phyloP scores from a whole-genome alignment of 2,888 invertebrate species.

The Adela reaumurella region DNA sequence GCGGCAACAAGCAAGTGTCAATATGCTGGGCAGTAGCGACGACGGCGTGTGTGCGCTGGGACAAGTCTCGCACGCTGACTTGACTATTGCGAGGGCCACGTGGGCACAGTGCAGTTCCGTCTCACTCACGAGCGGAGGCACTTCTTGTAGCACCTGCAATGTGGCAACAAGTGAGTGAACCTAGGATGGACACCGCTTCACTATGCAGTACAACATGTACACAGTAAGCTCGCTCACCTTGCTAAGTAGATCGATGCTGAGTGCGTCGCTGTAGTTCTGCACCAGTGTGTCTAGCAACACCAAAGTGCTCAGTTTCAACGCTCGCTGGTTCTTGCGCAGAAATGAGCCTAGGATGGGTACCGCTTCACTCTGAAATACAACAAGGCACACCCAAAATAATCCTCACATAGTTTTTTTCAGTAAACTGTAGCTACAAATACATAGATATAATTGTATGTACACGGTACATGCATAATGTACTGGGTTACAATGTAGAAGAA shows the following conservation, averaged over 20 bases:
- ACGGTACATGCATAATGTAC: too few species aligned
- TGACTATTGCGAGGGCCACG: slow-evolving; percentile 77
- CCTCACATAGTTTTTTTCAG: too few species aligned
- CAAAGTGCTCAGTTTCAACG: slow-evolving; percentile 86
- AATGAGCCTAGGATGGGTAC: slow-evolving; percentile 92
- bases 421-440: too few species aligned
- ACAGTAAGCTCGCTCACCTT: too few species aligned
- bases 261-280: slow-evolving; percentile 74
- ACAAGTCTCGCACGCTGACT: slow-evolving; percentile 75
- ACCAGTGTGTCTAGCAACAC: slow-evolving; percentile 87
- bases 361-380: slow-evolving; percentile 74
- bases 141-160: slow-evolving; percentile 78
- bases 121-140: slow-evolving; percentile 89
- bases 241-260: slow-evolving; percentile 68
- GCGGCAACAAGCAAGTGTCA: slow-evolving; percentile 83
- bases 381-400: too few species aligned
- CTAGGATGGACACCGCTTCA: slow-evolving; percentile 84
- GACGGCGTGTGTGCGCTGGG: slow-evolving; percentile 72
- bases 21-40: slow-evolving; percentile 79
- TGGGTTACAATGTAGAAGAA: neutral
- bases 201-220: too few species aligned
- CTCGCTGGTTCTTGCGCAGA: slow-evolving; percentile 93
- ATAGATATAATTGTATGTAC: too few species aligned
- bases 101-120: slow-evolving; percentile 96
- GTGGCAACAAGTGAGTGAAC: slow-evolving; percentile 83